These are phyloP conservation scores for Pelodiscus sinensis DNA, from an alignment of 2,113 vertebrate genomes.

Conservation along the genomic window DNA sequence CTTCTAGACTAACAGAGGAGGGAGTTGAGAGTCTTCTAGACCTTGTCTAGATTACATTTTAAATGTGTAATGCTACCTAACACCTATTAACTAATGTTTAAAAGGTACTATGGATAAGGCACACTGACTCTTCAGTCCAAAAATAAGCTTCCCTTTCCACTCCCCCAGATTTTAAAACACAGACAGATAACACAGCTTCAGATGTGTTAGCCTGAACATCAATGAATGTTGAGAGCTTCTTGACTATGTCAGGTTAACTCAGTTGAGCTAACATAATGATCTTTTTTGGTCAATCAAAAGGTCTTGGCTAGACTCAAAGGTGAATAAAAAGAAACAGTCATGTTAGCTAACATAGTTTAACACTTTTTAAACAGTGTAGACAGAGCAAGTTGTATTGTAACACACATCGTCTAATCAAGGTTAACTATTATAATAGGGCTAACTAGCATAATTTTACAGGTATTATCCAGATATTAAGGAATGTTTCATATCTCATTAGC, in stretches of 20 bases:
- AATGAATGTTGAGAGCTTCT: neutral
- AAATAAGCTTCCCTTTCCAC: accelerated
- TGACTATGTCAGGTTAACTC: slow-evolving; percentile 31
- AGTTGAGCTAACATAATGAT: neutral
- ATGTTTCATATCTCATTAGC: neutral
- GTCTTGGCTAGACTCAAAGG: neutral
- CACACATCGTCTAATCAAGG: slow-evolving; percentile 8
- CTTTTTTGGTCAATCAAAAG: neutral
- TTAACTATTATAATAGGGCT: slow-evolving; percentile 17
- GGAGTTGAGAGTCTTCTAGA: neutral
- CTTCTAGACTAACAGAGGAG: no score
- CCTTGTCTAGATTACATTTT: accelerated
- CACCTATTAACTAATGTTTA: neutral
- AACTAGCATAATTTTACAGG: neutral
- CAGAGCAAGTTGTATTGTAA: neutral
- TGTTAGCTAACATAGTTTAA: neutral
- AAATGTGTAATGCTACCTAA: neutral
- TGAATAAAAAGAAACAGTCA: accelerated
- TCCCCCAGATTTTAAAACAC: accelerated
- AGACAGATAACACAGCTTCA: accelerated
- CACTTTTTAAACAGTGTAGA: neutral
- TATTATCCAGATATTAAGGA: neutral
- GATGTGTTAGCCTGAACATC: neutral
- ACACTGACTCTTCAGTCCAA: accelerated
- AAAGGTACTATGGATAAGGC: accelerated